phyloP scores from a whole-genome alignment of 1,140 invertebrate genomes.

The Drosophila baimaii region DNA sequence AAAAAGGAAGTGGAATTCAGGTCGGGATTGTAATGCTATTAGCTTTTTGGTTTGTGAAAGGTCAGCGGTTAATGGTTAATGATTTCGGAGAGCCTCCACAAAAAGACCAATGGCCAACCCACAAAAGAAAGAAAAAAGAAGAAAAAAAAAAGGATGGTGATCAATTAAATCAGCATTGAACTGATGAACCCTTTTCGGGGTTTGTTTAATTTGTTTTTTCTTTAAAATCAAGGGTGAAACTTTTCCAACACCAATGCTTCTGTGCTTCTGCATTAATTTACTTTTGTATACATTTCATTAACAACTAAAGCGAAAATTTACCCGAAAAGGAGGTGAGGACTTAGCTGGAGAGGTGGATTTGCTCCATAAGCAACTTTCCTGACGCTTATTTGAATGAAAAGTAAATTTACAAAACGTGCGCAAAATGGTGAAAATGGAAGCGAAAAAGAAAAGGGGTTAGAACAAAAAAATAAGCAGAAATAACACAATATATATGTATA shows the following conservation, averaged over 20 bases:
- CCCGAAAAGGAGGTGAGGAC: neutral
- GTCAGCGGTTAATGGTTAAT: slow-evolving; percentile 50
- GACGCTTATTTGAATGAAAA: slow-evolving; percentile 64
- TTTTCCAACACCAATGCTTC: neutral
- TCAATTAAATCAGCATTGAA: slow-evolving; percentile 49
- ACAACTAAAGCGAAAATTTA: slow-evolving; percentile 62
- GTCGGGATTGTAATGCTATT: slow-evolving; percentile 45
- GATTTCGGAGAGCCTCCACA: slow-evolving; percentile 17
- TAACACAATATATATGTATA: slow-evolving; percentile 31
- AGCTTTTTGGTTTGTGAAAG: slow-evolving; percentile 38
- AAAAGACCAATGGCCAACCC: slow-evolving; percentile 12
- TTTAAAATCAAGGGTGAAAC: neutral
- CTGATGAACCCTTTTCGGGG: slow-evolving; percentile 25
- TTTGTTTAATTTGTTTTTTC: slow-evolving; percentile 30
- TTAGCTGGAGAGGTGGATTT: slow-evolving; percentile 33
- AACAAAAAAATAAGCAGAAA: slow-evolving; percentile 34
- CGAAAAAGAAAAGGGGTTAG: slow-evolving; percentile 41
- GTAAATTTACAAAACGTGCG: slow-evolving; percentile 73
- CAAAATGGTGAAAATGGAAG: slow-evolving; percentile 43
- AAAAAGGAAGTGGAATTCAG: slow-evolving; percentile 44
- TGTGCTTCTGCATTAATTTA: slow-evolving; percentile 64
- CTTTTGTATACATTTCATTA: slow-evolving; percentile 73
- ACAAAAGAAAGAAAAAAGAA: neutral
- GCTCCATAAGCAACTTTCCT: slow-evolving; percentile 39
- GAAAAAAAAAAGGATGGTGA: slow-evolving; percentile 21